Conservation (phyloP, 2,113 vertebrate genomes). For the Megalops atlanticus region DNA sequence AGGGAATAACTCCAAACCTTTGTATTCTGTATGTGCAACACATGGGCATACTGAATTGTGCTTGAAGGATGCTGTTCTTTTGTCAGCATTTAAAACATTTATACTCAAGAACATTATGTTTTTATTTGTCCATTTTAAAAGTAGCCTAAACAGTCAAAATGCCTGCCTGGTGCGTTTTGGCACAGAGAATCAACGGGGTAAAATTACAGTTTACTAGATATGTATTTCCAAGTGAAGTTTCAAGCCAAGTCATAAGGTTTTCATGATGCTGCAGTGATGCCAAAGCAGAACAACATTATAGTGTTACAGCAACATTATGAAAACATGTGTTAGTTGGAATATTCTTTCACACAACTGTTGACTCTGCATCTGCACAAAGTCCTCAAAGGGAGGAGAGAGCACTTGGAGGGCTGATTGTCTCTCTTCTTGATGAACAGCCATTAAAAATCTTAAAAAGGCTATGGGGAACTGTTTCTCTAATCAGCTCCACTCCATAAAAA, state of each 20-base stretch:
- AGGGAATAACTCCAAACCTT: not conserved
- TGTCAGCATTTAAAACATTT: not conserved
- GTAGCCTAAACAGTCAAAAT: conserved; percentile 1
- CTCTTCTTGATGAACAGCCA: conserved; percentile 56
- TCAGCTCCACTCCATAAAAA: conserved; percentile 63
- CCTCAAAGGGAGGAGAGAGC: conserved; percentile 52
- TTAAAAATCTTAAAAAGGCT: conserved; percentile 60
- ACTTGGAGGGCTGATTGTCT: conserved; percentile 53
- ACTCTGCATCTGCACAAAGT: conserved; percentile 29
- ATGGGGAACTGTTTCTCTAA: conserved; percentile 58
- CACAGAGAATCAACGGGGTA: not conserved
- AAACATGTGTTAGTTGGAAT: too few species aligned
- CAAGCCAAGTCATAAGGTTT: not conserved
- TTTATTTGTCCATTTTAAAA: not conserved
- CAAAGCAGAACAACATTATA: too few species aligned
- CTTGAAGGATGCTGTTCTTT: not conserved
- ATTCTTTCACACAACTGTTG: not conserved
- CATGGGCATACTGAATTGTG: not conserved
- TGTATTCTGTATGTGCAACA: not conserved
- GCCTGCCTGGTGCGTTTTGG: not conserved
- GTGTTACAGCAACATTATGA: too few species aligned
- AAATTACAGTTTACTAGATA: not conserved
- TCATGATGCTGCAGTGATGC: not conserved
- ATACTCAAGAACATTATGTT: not conserved
- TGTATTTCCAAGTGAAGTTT: not conserved